Evolutionary conservation across 1,140 invertebrate genomes (phyloP).

Genomic region (Aporrectodea caliginosa): DNA sequence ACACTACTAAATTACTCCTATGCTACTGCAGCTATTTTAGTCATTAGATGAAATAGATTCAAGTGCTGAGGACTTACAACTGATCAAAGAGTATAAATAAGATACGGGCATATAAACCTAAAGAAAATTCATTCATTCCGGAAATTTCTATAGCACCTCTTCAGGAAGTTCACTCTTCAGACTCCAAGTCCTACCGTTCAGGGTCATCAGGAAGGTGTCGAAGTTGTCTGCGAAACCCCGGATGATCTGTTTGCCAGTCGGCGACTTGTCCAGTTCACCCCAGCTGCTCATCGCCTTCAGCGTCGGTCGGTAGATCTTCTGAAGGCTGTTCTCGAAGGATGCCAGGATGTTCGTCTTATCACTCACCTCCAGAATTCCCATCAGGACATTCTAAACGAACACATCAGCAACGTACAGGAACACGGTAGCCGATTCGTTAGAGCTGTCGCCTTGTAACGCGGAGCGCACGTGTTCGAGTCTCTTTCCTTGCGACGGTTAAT

Average conservation of each 20-base stretch:
- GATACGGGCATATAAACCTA: no score
- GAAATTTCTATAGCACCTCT: no score
- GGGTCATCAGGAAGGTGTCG: background rate
- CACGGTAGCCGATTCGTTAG: no score
- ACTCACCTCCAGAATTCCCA: conserved; percentile 38
- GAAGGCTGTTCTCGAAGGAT: conserved; percentile 38
- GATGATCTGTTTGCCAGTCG: conserved; percentile 20
- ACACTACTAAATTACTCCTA: no score
- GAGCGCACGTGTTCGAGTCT: background rate
- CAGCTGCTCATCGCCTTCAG: conserved; percentile 34
- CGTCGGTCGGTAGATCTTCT: conserved; percentile 37
- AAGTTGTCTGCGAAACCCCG: conserved; percentile 5
- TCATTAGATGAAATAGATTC: no score
- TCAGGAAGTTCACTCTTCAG: no score
- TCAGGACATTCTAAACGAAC: conserved; percentile 37
- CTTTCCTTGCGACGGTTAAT: no score
- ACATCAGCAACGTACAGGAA: background rate
- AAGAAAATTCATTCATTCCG: no score
- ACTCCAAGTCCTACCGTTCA: background rate
- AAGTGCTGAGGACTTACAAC: no score
- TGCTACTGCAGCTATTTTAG: no score
- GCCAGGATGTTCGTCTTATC: conserved; percentile 36
- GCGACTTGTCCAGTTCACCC: conserved; percentile 37
- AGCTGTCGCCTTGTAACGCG: no score
- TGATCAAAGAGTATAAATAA: no score